phyloP scores from a whole-genome alignment of 2,888 invertebrate genomes.

The Brenthis ino region DNA sequence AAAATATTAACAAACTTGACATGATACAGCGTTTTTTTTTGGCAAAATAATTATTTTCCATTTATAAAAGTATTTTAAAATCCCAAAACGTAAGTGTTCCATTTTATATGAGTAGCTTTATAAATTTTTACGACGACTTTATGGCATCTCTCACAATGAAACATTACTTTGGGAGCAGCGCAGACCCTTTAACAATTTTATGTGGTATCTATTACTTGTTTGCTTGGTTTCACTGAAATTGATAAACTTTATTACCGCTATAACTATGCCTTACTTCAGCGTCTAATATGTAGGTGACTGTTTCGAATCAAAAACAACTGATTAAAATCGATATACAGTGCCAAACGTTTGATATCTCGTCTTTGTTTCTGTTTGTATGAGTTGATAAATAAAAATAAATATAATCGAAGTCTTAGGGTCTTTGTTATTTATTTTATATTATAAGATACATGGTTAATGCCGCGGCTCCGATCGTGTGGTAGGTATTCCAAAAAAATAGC shows the following conservation, averaged over 20 bases:
- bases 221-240: slow-evolving; percentile 51
- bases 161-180: slow-evolving; percentile 57
- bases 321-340: slow-evolving; percentile 19
- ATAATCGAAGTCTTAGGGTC: too few species aligned
- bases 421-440: too few species aligned
- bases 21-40: too few species aligned
- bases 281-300: slow-evolving; percentile 23
- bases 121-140: slow-evolving; percentile 73
- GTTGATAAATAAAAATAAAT: too few species aligned
- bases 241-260: slow-evolving; percentile 36
- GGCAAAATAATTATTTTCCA: not conserved
- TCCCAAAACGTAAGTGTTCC: slow-evolving; percentile 68
- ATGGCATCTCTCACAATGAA: slow-evolving; percentile 72
- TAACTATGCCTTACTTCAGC: slow-evolving; percentile 23
- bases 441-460: too few species aligned
- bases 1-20: too few species aligned
- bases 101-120: slow-evolving; percentile 73
- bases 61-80: slow-evolving; percentile 30
- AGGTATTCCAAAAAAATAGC: too few species aligned
- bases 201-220: slow-evolving; percentile 47
- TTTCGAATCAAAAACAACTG: slow-evolving; percentile 20
- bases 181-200: slow-evolving; percentile 56
- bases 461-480: too few species aligned
- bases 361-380: not conserved
- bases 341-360: not conserved